Evolutionary conservation across 2,888 invertebrate species (phyloP), one percentile per base, ranked within the genome.

Genomic region (Pachliopta kotzebuea): DNA sequence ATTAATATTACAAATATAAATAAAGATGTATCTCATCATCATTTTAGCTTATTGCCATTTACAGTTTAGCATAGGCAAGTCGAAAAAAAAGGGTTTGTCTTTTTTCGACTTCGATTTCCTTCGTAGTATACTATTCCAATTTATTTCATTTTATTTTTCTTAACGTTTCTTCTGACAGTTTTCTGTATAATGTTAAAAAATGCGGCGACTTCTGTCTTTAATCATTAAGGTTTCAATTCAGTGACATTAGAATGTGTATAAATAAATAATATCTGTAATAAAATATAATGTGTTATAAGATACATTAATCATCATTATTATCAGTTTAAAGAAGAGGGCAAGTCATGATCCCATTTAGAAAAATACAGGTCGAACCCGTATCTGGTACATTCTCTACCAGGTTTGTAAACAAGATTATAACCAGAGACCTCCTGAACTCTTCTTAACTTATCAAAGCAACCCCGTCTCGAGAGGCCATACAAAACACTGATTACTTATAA

Each of bases 401-500:
- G 31, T 59, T 49, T 26, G 63, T 59, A 63, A 63, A 63, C 63
- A 63, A 55, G 63, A 63, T 63, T 63, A 63, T 58, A 31, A 31
- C 63, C 31, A 18, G 63, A 54, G 58, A 49, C 54, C 31, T n/a
- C n/a, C n/a, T n/a, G 49, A 45, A 54, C 53, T 37, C 56, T 54
- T 24, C 42, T 29, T 37, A 58, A 54, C 58, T 63, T 63, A 63
- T 63, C 29, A 63, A 63, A 63, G 42, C 53, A 29, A 42, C 58
- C 26, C 63, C 53, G 54, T 53, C 54, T 53, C 58, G 11, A n/a
- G 42, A 53, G 37, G 58, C 26, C 58, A 42, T 58, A 63, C 57
- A 58, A 58, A 20, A 54, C 58, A 57, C 63, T 58, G 63, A 57
- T 58, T 63, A 58, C 58, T 29, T 63, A 56, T 58, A 58, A 58